These are phyloP conservation scores for Stegastes partitus DNA, from an alignment of 2,113 vertebrate genomes.

Conservation along the genomic window DNA sequence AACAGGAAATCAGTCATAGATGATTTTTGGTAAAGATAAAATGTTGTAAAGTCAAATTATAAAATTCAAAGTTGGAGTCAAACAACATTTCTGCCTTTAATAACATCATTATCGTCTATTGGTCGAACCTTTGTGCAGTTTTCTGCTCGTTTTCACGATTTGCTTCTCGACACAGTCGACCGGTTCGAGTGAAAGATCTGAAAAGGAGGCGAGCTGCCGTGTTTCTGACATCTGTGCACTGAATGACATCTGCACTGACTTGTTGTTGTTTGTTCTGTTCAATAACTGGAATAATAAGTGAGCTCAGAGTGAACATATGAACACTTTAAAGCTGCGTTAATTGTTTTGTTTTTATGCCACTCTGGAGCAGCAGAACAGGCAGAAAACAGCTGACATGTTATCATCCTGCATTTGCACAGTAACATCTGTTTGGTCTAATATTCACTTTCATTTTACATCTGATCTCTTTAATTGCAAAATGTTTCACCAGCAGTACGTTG, in stretches of 20 bases:
- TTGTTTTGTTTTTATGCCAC: too few relatives aligned
- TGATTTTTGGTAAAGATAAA: not conserved
- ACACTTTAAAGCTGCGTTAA: too few relatives aligned
- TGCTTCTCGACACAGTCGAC: slow-evolving; percentile 59
- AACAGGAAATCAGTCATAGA: not conserved
- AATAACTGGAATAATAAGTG: too few relatives aligned
- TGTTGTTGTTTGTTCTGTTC: slow-evolving; percentile 34
- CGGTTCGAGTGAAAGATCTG: slow-evolving; percentile 34
- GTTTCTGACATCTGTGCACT: slow-evolving; percentile 50
- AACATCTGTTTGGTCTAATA: too few relatives aligned
- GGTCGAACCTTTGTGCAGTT: not conserved
- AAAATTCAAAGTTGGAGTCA: slow-evolving; percentile 19
- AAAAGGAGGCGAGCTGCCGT: slow-evolving; percentile 9
- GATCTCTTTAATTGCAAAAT: too few relatives aligned
- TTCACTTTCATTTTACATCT: too few relatives aligned
- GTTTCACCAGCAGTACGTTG: too few relatives aligned
- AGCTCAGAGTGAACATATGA: too few relatives aligned
- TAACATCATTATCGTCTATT: not conserved
- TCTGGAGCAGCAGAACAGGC: too few relatives aligned
- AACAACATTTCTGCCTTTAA: not conserved
- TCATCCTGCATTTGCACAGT: too few relatives aligned
- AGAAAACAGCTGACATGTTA: too few relatives aligned
- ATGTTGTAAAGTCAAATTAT: not conserved
- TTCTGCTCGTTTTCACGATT: slow-evolving; percentile 43
- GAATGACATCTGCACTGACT: slow-evolving; percentile 30